Percentiles rank a stretch among this genome's conserved stretches.
phyloP scores from a whole-genome alignment of 2,113 vertebrate genomes.

The Grammomys dolichurus region DNA sequence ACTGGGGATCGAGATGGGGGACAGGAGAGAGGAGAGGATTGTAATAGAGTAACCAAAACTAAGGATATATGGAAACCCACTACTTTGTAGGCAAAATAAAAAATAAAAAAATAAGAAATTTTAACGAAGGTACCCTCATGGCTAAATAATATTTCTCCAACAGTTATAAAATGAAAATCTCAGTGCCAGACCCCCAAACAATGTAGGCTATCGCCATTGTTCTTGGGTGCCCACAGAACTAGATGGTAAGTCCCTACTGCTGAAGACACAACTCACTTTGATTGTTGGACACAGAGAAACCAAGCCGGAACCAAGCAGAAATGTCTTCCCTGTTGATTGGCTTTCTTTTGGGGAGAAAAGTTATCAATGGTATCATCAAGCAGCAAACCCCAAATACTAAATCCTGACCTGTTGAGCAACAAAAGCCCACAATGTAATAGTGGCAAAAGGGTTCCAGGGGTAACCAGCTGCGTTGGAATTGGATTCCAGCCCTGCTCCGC shows the following conservation, averaged over 20 bases:
- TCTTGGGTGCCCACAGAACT: neutral
- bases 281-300: neutral
- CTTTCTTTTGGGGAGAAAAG: too few species aligned
- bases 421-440: neutral
- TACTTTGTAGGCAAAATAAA: neutral
- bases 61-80: neutral
- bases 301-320: neutral
- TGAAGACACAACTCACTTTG: neutral
- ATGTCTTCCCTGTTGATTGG: neutral
- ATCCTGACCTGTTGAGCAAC: neutral
- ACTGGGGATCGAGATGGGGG: neutral
- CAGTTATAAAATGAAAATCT: neutral
- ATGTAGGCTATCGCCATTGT: neutral
- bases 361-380: neutral
- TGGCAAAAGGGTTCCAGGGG: neutral
- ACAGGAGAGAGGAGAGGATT: too few species aligned
- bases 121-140: neutral
- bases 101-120: neutral
- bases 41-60: neutral
- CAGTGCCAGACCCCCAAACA: neutral
- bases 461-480: neutral
- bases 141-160: neutral
- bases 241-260: neutral
- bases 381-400: neutral
- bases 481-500: neutral